phyloP scores from a whole-genome alignment of 2,113 vertebrate genomes.

The Ciconia maguari region DNA sequence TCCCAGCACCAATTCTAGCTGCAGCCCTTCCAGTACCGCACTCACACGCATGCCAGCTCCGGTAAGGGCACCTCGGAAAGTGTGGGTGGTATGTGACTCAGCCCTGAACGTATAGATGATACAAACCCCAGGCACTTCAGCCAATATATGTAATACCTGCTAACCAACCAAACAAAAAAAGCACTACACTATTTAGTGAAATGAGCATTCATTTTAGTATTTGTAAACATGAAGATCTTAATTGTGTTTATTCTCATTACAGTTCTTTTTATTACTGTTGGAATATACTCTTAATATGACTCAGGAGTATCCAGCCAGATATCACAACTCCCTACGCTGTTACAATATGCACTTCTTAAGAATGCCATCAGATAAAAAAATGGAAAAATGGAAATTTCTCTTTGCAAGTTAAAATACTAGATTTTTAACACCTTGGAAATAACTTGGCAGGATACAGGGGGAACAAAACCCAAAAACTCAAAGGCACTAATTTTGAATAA shows the following conservation, averaged over 20 bases:
- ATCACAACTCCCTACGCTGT: background rate
- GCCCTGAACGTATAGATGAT: accelerated
- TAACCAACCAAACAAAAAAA: background rate
- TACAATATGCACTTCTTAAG: background rate
- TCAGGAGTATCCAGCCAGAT: background rate
- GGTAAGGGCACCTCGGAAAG: background rate
- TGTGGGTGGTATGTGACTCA: accelerated
- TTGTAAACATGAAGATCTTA: background rate
- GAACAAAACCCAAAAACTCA: accelerated
- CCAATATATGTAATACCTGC: background rate
- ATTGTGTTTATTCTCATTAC: background rate
- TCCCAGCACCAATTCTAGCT: background rate
- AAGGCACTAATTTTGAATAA: background rate
- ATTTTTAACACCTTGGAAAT: background rate
- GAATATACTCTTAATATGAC: background rate
- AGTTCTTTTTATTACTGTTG: background rate
- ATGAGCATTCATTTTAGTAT: background rate
- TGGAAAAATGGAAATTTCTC: background rate
- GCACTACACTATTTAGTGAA: background rate
- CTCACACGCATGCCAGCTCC: accelerated
- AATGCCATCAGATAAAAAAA: background rate
- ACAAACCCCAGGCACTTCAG: background rate
- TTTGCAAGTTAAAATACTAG: background rate
- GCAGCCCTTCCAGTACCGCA: background rate
- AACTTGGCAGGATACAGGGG: background rate